Conservation (phyloP, 2,888 invertebrate species). For the Lysandra coridon region DNA sequence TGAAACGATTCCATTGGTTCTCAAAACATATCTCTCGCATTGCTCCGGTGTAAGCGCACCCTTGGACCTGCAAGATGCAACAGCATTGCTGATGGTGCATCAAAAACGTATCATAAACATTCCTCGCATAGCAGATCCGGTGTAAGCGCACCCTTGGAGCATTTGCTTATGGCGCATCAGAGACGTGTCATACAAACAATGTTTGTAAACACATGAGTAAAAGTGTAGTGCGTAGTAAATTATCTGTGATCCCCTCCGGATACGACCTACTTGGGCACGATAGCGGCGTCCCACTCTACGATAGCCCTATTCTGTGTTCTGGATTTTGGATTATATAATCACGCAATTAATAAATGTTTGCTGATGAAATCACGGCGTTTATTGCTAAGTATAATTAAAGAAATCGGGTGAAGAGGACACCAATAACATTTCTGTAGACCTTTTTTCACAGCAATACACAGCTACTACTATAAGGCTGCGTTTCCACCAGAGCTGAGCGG, state of each 20-base stretch:
- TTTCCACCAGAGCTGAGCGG: no score
- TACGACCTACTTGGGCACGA: slow-evolving; percentile 61
- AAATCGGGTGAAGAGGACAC: background rate
- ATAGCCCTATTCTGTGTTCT: slow-evolving; percentile 2
- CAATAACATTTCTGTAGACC: background rate
- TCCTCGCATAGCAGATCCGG: no score
- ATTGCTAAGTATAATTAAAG: background rate
- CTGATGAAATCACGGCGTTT: background rate
- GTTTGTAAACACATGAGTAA: slow-evolving; percentile 41
- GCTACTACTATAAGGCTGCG: no score
- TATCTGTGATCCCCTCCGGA: slow-evolving; percentile 63
- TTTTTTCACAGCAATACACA: no score
- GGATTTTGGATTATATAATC: slow-evolving; percentile 11
- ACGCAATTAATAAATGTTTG: background rate
- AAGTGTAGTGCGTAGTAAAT: slow-evolving; percentile 58
- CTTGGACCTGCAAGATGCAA: no score
- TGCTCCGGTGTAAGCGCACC: no score
- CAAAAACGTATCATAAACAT: no score
- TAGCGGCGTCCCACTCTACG: slow-evolving; percentile 6
- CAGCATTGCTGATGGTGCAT: no score
- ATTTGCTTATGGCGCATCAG: background rate
- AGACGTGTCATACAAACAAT: background rate
- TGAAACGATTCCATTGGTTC: background rate
- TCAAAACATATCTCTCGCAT: background rate
- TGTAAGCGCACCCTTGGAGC: no score